Base-by-base conservation (phyloP, 2,888 invertebrate genomes). In the Aphrophora alni region DNA sequence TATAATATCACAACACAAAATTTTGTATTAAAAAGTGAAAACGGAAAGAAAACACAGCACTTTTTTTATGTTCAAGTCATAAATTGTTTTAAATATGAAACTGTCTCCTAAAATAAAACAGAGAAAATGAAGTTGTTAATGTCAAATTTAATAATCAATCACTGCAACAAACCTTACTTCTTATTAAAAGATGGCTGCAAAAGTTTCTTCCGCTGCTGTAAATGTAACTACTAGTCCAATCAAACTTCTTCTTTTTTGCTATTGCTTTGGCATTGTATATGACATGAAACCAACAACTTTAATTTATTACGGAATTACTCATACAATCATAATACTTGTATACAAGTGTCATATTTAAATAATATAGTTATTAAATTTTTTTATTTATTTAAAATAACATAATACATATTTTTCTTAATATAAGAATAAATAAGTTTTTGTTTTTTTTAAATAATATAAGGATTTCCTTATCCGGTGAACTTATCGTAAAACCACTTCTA, bases 171-270 rank as follows among this genome's bases (percentile, higher is more conserved):
- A 59, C 59, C 59, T 59, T 21, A 21, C 59, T 59, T 59, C 21
- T 59, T 59, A 59, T 59, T 59, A 59, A 59, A 59, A 59, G 59
- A 59, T 59, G 59, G 59, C 59, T 59, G 59, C 59, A 59, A 59
- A 59, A 59, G 59, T 59, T 59, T 59, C 59, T 59, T 59, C 59
- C 21, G 59, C 59, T 59, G 21, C 59, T 59, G 59, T 59, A 21
- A 59, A 59, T 59, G 59, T 21, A 59, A 59, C 59, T n/a, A n/a
- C n/a, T 59, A 2, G 59, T 21, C 59, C 59, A 59, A 59, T 59
- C 59, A 59, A 59, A 59, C 59, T 59, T 59, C 59, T 59, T 59
- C 59, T 59, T 59, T 59, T 59, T 59, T 59, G 21, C 21, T 59
- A 59, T 21, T 59, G 21, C 59, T 59, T 59, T 59, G 59, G 59